Evolutionary conservation across 2,797 vertebrate genomes (phyloP).

Genomic region (Malurus splendens): DNA sequence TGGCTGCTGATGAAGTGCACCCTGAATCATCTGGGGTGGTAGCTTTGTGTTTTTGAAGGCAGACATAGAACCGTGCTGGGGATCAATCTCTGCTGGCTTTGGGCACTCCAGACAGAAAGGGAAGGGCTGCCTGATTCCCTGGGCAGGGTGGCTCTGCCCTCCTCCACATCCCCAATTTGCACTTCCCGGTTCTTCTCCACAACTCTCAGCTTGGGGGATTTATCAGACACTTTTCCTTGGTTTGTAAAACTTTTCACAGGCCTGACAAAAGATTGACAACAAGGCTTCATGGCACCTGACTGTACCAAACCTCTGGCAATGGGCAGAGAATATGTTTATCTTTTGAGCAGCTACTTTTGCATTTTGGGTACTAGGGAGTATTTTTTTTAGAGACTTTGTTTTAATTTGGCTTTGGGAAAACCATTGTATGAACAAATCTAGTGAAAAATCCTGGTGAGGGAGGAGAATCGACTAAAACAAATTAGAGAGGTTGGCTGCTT

Average conservation of each 20-base stretch:
- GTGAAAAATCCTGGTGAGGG: not conserved
- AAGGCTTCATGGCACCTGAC: rapidly evolving
- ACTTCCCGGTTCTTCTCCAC: rapidly evolving
- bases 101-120: rapidly evolving
- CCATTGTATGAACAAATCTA: not conserved
- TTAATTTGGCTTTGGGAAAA: not conserved
- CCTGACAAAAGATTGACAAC: not conserved
- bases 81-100: rapidly evolving
- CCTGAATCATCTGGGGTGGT: not conserved
- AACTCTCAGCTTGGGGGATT: not conserved
- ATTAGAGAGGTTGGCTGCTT: not conserved
- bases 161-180: not conserved
- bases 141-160: rapidly evolving
- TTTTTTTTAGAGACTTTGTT: not conserved
- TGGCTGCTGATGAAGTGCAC: not conserved
- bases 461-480: not conserved
- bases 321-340: not conserved
- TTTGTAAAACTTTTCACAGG: not conserved
- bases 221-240: not conserved
- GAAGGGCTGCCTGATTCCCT: rapidly evolving
- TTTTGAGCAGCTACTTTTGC: not conserved
- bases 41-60: not conserved
- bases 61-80: not conserved
- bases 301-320: rapidly evolving
- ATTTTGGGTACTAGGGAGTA: not conserved